These are phyloP conservation scores for Pseudomyrmex sp. DNA, from an alignment of 1,140 invertebrate species.

Conservation along the genomic window DNA sequence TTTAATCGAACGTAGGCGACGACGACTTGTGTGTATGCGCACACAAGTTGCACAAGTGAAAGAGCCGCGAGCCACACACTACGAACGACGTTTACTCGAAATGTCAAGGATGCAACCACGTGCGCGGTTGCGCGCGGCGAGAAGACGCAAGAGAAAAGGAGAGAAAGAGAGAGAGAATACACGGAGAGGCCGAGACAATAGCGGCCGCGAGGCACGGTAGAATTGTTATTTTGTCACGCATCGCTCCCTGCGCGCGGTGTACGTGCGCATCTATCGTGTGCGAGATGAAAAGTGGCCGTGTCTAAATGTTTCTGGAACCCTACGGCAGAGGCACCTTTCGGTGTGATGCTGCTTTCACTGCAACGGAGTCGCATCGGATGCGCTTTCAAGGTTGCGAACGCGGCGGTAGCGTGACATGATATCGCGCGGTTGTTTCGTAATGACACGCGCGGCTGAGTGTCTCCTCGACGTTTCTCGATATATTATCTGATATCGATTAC, in stretches of 20 bases:
- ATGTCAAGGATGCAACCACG: constrained; percentile 83
- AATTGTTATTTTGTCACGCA: constrained; percentile 77
- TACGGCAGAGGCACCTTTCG: neutral
- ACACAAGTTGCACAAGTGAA: constrained; percentile 80
- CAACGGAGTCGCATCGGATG: constrained; percentile 4
- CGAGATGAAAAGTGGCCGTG: constrained; percentile 42
- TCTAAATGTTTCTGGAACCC: constrained; percentile 58
- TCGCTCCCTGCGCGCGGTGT: constrained; percentile 8
- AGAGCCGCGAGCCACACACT: constrained; percentile 67
- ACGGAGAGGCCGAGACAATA: constrained; percentile 65
- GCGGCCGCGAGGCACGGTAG: constrained; percentile 60
- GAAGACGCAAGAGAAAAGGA: neutral
- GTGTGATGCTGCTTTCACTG: constrained; percentile 46
- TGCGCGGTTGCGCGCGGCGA: constrained; percentile 42
- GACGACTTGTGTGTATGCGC: constrained; percentile 69
- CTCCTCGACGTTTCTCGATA: neutral
- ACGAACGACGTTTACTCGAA: constrained; percentile 75
- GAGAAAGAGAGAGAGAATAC: neutral
- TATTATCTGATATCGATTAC: neutral
- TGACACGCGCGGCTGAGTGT: constrained; percentile 27
- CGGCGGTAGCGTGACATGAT: neutral
- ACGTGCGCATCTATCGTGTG: constrained; percentile 1
- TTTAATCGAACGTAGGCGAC: constrained; percentile 72
- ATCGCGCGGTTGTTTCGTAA: constrained; percentile 47
- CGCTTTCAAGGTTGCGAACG: constrained; percentile 49